Base-by-base conservation (phyloP, 2,888 invertebrate genomes). In the Geotrupes spiniger region DNA sequence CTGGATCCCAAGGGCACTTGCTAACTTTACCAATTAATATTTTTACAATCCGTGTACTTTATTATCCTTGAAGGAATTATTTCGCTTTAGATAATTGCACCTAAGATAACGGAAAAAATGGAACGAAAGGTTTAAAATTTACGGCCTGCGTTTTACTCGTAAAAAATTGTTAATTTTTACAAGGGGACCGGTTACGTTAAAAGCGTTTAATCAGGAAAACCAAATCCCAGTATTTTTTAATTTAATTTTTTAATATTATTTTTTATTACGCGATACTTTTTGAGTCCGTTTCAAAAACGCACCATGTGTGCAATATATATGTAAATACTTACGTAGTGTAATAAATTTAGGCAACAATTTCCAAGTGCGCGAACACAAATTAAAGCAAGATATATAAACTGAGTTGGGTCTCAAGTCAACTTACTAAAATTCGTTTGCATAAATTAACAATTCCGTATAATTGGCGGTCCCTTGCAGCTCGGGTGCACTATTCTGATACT, bases 11-110 rank as follows among this genome's bases (percentile, higher is more conserved):
- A 51, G 60, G 62, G 38, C 65, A 63, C 61, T 62, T 58, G 59
- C 64, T 58, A 70, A 70, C 70, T 70, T 70, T 68, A 58, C 65
- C 69, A 69, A 70, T 70, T 70, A 70, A 70, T 70, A 68, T 69
- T 69, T 69, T 70, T 70, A 66, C 64, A 68, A 68, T 66, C 65
- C 61, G 21, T 52, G 60, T 63, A 65, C 63, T 69, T 70, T 68
- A 70, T 68, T 69, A 65, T 62, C 65, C 66, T 63, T 63, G 57
- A 55, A 63, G 63, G 66, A 65, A 65, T 67, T 67, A 66, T 66
- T 63, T 52, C 59, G 56, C 57, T 58, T 53, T 57, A 58, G 65
- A 65, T 66, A 64, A 66, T 64, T 62, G 63, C 61, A 58, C 59
- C 58, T 50, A 53, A 60, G 63, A 65, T 64, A 63, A n/a, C n/a